Percentiles rank a stretch among this genome's conserved stretches.
Evolutionary conservation across 2,797 vertebrate genomes (phyloP).

Genomic region (Erithacus rubecula): DNA sequence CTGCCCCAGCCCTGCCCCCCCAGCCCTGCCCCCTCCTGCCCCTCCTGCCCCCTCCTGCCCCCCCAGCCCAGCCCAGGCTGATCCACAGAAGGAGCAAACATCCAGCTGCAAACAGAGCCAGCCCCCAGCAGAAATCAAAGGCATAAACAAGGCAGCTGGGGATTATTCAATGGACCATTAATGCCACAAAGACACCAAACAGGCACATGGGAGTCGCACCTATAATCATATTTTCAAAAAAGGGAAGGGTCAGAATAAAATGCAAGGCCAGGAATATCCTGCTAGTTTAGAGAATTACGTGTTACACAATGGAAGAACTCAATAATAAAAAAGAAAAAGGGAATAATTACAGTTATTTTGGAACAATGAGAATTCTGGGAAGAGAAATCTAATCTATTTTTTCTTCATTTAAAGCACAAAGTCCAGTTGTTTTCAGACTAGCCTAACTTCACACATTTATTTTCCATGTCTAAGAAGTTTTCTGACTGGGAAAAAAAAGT

Average conservation of each 20-base stretch:
- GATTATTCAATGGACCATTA: background rate
- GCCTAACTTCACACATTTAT: background rate
- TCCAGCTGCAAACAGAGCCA: too few relatives aligned
- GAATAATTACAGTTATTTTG: constrained; percentile 54
- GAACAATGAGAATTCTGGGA: constrained; percentile 23
- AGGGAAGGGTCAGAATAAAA: background rate
- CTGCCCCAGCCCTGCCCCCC: background rate
- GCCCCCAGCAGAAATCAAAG: background rate
- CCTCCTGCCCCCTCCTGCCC: too few relatives aligned
- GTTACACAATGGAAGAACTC: background rate
- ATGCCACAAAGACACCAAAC: background rate
- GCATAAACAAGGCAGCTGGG: background rate
- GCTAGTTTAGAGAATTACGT: constrained; percentile 6
- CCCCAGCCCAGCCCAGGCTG: background rate
- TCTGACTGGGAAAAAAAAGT: background rate
- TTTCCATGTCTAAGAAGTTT: background rate
- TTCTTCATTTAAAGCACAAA: background rate
- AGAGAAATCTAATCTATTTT: background rate
- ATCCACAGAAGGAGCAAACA: too few relatives aligned
- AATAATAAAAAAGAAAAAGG: background rate
- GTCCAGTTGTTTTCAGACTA: background rate
- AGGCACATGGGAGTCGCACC: background rate
- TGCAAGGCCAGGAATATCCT: background rate
- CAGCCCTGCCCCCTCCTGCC: too few relatives aligned
- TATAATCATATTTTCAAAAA: background rate